phyloP scores from a whole-genome alignment of 2,797 vertebrate species.

The Lepilemur ruficaudatus region DNA sequence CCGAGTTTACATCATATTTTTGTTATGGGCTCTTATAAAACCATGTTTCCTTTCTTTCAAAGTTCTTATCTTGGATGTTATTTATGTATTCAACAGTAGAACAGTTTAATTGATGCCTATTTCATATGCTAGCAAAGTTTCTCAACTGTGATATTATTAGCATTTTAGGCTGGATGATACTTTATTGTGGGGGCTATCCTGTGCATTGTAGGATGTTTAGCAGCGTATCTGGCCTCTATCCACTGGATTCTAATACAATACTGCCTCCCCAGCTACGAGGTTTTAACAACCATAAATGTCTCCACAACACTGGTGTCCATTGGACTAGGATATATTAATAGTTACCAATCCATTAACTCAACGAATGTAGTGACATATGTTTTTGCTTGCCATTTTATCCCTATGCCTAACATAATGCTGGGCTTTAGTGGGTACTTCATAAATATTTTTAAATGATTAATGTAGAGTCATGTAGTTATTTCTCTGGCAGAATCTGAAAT shows the following conservation, averaged over 20 bases:
- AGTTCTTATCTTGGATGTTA: background rate
- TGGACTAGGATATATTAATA: background rate
- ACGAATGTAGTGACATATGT: background rate
- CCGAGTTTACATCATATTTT: background rate
- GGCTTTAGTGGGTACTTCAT: background rate
- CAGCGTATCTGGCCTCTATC: background rate
- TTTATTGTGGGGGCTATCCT: background rate
- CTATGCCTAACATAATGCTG: background rate
- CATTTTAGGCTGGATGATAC: background rate
- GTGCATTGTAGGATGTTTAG: background rate
- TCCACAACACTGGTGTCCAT: background rate
- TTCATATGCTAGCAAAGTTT: background rate
- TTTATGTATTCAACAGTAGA: background rate
- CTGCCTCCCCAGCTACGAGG: background rate
- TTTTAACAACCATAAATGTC: background rate
- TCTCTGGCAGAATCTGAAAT: conserved; percentile 24
- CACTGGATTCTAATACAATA: background rate
- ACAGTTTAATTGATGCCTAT: background rate
- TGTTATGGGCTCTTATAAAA: background rate
- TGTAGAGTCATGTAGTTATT: background rate
- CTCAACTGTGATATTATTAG: background rate
- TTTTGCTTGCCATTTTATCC: background rate
- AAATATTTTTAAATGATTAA: background rate
- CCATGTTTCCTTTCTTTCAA: background rate
- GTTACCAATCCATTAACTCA: background rate